A percentile compares a stretch with the other conserved stretches of the same genome.
Conservation (phyloP, 92 coral and sea anemone genomes). For the Actinernus sp. region DNA sequence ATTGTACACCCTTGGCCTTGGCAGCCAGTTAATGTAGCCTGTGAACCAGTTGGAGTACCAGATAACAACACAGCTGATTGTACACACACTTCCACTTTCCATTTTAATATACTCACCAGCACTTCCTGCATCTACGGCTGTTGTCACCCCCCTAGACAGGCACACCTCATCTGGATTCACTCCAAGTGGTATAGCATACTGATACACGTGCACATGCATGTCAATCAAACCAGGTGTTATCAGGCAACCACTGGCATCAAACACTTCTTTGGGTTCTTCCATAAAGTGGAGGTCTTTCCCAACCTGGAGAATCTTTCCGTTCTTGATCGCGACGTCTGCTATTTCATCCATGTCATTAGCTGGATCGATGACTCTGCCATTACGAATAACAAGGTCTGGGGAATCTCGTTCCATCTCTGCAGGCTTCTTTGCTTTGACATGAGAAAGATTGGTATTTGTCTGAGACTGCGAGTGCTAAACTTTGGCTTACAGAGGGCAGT, state of each 20-base stretch:
- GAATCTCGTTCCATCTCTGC: no score
- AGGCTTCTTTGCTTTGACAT: no score
- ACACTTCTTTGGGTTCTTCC: conserved; percentile 47
- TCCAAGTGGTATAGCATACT: conserved; percentile 81
- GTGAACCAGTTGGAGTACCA: no score
- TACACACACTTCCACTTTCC: no score
- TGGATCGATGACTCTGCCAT: conserved; percentile 86
- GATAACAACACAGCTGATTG: no score
- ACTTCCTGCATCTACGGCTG: conserved; percentile 96
- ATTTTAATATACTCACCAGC: conserved; percentile 84
- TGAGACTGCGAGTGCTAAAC: no score
- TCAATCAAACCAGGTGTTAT: conserved; percentile 91
- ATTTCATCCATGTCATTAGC: conserved; percentile 48
- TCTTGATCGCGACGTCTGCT: conserved; percentile 66
- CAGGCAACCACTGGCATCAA: conserved; percentile 76
- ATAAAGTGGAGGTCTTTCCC: conserved; percentile 21
- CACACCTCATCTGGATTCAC: conserved; percentile 72
- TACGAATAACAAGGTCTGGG: conserved; percentile 56
- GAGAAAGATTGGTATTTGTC: no score
- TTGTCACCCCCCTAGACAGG: conserved; percentile 84
- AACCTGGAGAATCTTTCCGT: conserved; percentile 54
- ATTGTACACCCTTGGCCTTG: no score
- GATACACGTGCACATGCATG: conserved; percentile 82
- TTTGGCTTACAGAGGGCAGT: no score
- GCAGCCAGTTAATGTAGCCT: no score